Evolutionary conservation across 2,888 invertebrate species (phyloP), one percentile per base, ranked within the genome.

Genomic region (Creontiades dilutus): DNA sequence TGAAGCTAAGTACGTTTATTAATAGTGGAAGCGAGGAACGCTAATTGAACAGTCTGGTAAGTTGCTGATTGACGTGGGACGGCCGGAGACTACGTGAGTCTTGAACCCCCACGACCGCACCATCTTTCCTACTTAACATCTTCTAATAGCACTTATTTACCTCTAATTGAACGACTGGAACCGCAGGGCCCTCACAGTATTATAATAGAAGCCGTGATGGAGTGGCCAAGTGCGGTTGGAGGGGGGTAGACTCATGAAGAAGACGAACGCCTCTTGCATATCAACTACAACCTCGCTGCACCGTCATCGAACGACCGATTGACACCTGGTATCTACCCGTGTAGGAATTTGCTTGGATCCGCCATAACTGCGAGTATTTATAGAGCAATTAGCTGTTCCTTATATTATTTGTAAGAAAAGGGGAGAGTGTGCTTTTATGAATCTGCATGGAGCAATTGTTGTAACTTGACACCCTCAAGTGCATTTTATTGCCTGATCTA

Each of bases 41-140:
- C 68, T 68, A 68, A 68, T 68, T 37, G 37, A 68, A 68, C 68
- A 23, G 68, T 19, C 23, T 68, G 68, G 68, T 68, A 68, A 68
- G 68, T 68, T 23, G 68, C 23, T 68, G 68, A 68, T 68, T 68
- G 68, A 68, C 68, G 68, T 68, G 68, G 23, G 68, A 68, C 27
- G 68, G 27, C 23, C 12, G 12, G 68, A 23, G 12, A 68, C 23
- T 23, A 68, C 68, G 23, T 68, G 61, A 61, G 61, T 61, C 61
- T 61, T 61, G 52, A 16, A 14, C 16, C 61, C 68, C 68, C 16
- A 14, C 52, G 14, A 14, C 68, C 19, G 23, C 68, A 23, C 23
- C 68, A 68, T 68, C 68, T 68, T 68, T 23, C 68, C 19, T 68
- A 68, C 68, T 68, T 68, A 68, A 68, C 68, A 27, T 68, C 68